A percentile compares a stretch with the other conserved stretches of the same genome.
Conservation (phyloP, 2,888 invertebrate species). For the Dioctria linearis region DNA sequence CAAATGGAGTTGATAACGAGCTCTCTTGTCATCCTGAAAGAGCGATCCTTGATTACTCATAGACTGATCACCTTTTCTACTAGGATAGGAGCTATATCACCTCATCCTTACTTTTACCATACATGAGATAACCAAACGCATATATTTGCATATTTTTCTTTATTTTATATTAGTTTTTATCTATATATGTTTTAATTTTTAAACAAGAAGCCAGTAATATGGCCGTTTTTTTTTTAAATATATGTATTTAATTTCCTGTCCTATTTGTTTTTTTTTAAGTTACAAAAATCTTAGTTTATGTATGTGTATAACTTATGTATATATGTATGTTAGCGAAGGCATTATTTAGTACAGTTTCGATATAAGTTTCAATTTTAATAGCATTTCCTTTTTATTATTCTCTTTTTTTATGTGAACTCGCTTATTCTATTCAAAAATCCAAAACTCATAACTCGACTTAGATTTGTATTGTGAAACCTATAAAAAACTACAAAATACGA, state of each 20-base stretch:
- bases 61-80: no score
- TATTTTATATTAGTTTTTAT: background rate
- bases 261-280: constrained; percentile 9
- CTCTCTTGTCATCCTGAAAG: no score
- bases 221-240: background rate
- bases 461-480: constrained; percentile 1
- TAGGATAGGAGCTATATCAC: no score
- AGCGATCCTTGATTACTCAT: no score
- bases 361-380: constrained; percentile 16
- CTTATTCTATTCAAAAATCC: background rate
- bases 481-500: background rate
- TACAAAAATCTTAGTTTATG: constrained; percentile 33
- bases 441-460: constrained; percentile 21
- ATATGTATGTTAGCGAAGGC: constrained; percentile 28
- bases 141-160: background rate
- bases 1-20: no score
- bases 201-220: constrained; percentile 1
- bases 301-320: constrained; percentile 17
- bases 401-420: no score
- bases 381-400: background rate
- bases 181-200: background rate
- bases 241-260: background rate
- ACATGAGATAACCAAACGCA: no score
- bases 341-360: constrained; percentile 43
- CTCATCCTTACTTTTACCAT: no score